Conservation (phyloP, 2,888 invertebrate genomes). For the Amitus sp. region DNA sequence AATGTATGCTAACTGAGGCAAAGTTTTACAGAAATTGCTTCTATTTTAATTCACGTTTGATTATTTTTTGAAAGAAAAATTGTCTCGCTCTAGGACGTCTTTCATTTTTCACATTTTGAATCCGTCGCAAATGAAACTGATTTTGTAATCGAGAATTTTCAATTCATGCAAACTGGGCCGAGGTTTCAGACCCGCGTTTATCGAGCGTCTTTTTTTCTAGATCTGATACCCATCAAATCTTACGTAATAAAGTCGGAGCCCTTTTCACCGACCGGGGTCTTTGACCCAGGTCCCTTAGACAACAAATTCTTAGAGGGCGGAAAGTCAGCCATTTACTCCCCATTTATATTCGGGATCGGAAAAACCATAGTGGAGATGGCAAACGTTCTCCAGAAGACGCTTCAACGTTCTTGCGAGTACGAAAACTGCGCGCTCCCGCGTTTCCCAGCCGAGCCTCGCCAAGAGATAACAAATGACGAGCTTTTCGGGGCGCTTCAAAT, state of each 20-base stretch:
- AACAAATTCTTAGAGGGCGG: slow-evolving; percentile 45
- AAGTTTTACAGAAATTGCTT: no score
- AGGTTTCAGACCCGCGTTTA: no score
- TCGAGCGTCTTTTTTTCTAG: slow-evolving; percentile 44
- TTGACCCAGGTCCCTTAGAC: slow-evolving; percentile 39
- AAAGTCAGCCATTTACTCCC: slow-evolving; percentile 49
- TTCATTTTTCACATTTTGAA: no score
- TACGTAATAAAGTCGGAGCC: slow-evolving; percentile 53
- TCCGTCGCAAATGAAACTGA: no score
- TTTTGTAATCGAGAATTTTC: no score
- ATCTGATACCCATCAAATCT: slow-evolving; percentile 54
- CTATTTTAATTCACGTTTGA: no score
- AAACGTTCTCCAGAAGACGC: slow-evolving; percentile 45
- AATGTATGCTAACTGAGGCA: no score
- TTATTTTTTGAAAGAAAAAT: no score
- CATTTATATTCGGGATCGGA: slow-evolving; percentile 55
- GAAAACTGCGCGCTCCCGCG: slow-evolving; percentile 46
- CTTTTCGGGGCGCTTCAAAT: slow-evolving; percentile 54
- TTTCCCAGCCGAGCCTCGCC: slow-evolving; percentile 39
- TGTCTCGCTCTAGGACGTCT: no score
- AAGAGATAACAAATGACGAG: slow-evolving; percentile 47
- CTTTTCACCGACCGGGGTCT: slow-evolving; percentile 41
- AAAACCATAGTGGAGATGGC: slow-evolving; percentile 54
- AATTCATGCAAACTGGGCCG: no score
- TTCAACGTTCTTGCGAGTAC: slow-evolving; percentile 43